Percentiles rank a stretch among this genome's conserved stretches.
Evolutionary conservation across 2,797 vertebrate species (phyloP).

Genomic region (Lepus townsendii): DNA sequence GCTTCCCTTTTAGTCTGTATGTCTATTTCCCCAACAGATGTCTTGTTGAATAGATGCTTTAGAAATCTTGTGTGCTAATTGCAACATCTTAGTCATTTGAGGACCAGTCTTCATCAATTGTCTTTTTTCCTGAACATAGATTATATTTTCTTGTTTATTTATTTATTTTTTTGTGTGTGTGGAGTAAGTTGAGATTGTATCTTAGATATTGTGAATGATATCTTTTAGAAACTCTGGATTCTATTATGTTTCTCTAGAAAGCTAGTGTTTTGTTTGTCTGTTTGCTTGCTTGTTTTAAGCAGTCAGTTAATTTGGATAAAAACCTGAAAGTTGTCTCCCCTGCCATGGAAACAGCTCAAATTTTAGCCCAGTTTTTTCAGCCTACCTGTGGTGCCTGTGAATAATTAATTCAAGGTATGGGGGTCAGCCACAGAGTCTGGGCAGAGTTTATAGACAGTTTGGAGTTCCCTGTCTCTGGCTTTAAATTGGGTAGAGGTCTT

Average conservation of each 20-base stretch:
- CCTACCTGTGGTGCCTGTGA: background rate
- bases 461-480: background rate
- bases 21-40: background rate
- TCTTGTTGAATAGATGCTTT: background rate
- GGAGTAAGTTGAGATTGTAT: background rate
- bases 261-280: background rate
- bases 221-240: background rate
- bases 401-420: background rate
- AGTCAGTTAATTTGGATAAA: background rate
- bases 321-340: background rate
- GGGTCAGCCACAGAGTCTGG: background rate
- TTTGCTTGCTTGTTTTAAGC: background rate
- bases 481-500: background rate
- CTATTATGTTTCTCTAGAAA: background rate
- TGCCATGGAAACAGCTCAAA: background rate
- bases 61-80: conserved; percentile 4
- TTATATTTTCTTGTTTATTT: background rate
- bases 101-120: background rate
- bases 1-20: background rate
- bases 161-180: background rate
- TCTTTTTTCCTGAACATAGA: background rate
- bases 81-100: background rate
- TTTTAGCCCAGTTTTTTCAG: background rate
- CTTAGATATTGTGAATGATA: background rate
- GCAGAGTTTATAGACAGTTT: background rate